Percentiles rank a stretch among this genome's conserved stretches.
phyloP scores from a whole-genome alignment of 2,888 invertebrate species.

The Pimpla rufipes region DNA sequence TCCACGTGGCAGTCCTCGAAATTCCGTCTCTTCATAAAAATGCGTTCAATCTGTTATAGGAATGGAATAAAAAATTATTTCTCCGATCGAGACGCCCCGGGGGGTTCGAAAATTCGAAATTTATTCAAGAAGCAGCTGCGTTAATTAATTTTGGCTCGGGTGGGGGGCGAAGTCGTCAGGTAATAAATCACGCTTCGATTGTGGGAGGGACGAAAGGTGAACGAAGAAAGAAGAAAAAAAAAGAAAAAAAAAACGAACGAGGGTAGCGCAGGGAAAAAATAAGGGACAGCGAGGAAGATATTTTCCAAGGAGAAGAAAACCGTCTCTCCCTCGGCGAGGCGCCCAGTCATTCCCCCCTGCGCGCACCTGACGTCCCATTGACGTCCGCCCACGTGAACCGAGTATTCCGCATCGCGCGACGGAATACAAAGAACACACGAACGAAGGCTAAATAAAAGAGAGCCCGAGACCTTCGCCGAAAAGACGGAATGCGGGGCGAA shows the following conservation, averaged over 20 bases:
- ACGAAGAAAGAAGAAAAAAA: background rate
- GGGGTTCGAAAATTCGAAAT: background rate
- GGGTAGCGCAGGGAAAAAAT: too few species aligned
- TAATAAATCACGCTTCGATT: constrained; percentile 16
- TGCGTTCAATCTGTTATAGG: background rate
- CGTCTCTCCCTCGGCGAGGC: background rate
- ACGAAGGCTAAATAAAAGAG: background rate
- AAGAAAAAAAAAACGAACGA: too few species aligned
- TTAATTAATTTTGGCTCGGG: constrained; percentile 23
- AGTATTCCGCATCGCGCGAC: background rate
- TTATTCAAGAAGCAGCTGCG: constrained; percentile 4
- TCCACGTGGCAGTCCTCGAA: background rate
- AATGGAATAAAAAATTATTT: background rate
- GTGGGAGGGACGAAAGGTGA: background rate
- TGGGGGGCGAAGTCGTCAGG: background rate
- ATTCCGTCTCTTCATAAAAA: constrained; percentile 22
- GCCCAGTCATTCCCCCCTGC: background rate
- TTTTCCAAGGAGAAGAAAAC: background rate
- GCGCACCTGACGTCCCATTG: too few species aligned
- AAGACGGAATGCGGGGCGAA: too few species aligned
- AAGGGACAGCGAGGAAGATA: background rate
- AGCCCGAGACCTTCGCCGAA: background rate
- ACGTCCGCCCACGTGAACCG: background rate
- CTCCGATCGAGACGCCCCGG: background rate
- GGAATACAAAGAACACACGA: background rate